Percentiles rank a stretch among this genome's conserved stretches.
Evolutionary conservation across 2,888 invertebrate species (phyloP).

Genomic region (Dolichopus griseipennis): DNA sequence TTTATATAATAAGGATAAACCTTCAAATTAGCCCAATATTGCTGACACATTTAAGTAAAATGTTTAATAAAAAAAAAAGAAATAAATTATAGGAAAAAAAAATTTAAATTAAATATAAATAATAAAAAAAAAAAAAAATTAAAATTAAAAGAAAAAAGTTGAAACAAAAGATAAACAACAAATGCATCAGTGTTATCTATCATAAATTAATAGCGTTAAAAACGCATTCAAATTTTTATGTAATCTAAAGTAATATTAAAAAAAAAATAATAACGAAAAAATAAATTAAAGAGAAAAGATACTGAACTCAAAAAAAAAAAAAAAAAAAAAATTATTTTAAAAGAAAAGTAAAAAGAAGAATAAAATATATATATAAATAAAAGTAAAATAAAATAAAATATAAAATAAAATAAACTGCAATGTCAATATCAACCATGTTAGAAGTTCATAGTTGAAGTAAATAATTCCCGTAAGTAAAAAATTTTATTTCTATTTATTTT

Average conservation of each 20-base stretch:
- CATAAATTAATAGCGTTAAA: background rate
- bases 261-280: background rate
- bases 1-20: background rate
- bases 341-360: too few relatives aligned
- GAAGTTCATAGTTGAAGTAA: constrained; percentile 6
- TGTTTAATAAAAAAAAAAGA: constrained; percentile 5
- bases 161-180: background rate
- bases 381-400: background rate
- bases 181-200: constrained; percentile 3
- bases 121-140: background rate
- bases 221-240: constrained; percentile 2
- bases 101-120: background rate
- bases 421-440: background rate
- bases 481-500: background rate
- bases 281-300: background rate
- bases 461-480: background rate
- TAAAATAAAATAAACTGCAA: background rate
- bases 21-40: background rate
- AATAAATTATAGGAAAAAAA: constrained; percentile 1
- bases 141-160: background rate
- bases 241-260: background rate
- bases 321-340: background rate
- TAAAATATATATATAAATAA: background rate
- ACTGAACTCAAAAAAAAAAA: background rate
- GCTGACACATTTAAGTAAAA: constrained; percentile 8